A percentile compares a stretch with the other conserved stretches of the same genome.
Evolutionary conservation across 2,797 vertebrate species (phyloP).

Genomic region (Sylvia borin): DNA sequence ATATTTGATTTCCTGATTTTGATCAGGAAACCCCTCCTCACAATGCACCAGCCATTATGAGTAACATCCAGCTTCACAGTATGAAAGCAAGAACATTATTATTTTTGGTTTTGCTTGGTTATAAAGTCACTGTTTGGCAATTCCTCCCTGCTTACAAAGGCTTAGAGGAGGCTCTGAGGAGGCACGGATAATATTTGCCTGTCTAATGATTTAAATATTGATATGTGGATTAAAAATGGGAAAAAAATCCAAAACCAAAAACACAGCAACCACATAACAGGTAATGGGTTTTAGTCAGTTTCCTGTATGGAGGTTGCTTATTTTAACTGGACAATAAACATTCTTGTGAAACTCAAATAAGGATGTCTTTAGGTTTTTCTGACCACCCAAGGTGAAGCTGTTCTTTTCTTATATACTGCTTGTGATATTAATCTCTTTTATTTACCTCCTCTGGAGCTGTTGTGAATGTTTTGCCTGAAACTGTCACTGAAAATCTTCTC

Average conservation of each 20-base stretch:
- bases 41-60: not conserved
- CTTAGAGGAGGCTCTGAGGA: not conserved
- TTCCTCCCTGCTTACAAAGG: not conserved
- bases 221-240: not conserved
- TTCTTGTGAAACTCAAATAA: not conserved
- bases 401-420: not conserved
- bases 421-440: not conserved
- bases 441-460: not conserved
- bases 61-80: not conserved
- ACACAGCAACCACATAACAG: not conserved
- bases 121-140: not conserved
- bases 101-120: not conserved
- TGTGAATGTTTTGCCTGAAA: not conserved
- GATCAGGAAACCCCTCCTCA: not conserved
- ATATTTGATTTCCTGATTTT: not conserved
- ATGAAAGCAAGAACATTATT: not conserved
- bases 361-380: not conserved
- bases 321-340: not conserved
- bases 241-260: not conserved
- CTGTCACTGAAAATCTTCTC: not conserved
- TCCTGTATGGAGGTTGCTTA: not conserved
- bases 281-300: not conserved
- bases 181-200: not conserved
- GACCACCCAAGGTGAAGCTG: not conserved
- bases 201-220: not conserved